Evolutionary conservation across 2,888 invertebrate genomes (phyloP).

Genomic region (Melieria picta): DNA sequence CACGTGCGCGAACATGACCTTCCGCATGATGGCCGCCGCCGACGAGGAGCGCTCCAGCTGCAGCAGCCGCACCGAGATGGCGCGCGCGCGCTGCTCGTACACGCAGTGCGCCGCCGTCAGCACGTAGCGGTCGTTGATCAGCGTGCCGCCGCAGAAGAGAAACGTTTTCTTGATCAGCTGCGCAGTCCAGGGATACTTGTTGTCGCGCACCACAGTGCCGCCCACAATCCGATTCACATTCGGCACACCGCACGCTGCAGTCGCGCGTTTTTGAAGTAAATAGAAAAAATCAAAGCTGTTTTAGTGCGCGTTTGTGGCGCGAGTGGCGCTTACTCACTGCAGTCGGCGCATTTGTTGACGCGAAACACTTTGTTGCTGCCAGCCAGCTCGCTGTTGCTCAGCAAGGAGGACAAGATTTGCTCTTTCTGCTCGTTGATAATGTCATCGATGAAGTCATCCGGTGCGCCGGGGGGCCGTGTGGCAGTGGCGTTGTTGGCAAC

Average conservation of each 20-base stretch:
- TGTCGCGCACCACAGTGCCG: slow-evolving; percentile 57
- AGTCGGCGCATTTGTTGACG: slow-evolving; percentile 57
- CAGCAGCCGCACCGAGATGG: slow-evolving; percentile 53
- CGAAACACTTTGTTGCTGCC: slow-evolving; percentile 45
- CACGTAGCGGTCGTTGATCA: slow-evolving; percentile 63
- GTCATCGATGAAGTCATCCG: slow-evolving; percentile 60
- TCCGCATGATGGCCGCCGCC: slow-evolving; percentile 52
- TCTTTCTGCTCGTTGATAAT: slow-evolving; percentile 59
- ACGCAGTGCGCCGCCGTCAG: slow-evolving; percentile 64
- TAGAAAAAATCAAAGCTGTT: neutral
- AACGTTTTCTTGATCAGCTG: slow-evolving; percentile 54
- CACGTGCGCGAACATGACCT: slow-evolving; percentile 50
- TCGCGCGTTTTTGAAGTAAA: neutral
- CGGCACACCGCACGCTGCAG: slow-evolving; percentile 60
- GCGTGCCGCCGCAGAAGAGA: slow-evolving; percentile 61
- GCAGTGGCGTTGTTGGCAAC: slow-evolving; percentile 7
- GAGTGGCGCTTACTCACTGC: slow-evolving; percentile 53
- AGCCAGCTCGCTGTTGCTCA: slow-evolving; percentile 33
- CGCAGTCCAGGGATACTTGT: slow-evolving; percentile 65
- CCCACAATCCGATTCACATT: slow-evolving; percentile 64
- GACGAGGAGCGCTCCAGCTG: slow-evolving; percentile 55
- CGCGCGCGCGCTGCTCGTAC: slow-evolving; percentile 50
- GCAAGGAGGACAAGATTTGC: slow-evolving; percentile 54
- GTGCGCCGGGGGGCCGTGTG: slow-evolving; percentile 40
- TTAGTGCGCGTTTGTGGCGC: neutral